Evolutionary conservation across 2,113 vertebrate species (phyloP).

Genomic region (Petrocephalus microphthalmus): DNA sequence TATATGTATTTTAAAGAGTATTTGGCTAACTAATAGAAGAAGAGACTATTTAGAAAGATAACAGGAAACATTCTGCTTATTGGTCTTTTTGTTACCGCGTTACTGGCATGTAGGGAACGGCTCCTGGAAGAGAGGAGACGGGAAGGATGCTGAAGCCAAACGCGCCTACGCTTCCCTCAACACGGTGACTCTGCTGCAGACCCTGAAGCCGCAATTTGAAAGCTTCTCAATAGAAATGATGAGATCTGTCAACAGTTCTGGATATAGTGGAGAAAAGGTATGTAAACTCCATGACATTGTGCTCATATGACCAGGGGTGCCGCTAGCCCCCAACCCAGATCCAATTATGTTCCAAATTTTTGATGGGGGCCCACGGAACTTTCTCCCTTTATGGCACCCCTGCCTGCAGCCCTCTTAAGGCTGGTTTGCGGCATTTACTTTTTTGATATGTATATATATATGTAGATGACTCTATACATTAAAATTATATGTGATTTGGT

Average conservation of each 20-base stretch:
- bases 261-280: slow-evolving; percentile 78
- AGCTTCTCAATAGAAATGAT: slow-evolving; percentile 89
- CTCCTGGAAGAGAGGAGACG: slow-evolving; percentile 90
- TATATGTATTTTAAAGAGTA: background rate
- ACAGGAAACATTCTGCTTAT: background rate
- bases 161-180: slow-evolving; percentile 83
- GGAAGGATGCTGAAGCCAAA: slow-evolving; percentile 80
- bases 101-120: slow-evolving; percentile 72
- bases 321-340: background rate
- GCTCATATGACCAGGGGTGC: background rate
- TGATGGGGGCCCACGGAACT: too few species aligned
- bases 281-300: slow-evolving; percentile 51
- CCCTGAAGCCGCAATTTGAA: slow-evolving; percentile 89
- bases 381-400: background rate
- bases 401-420: background rate
- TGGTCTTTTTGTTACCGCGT: slow-evolving; percentile 4
- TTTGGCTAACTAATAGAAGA: background rate
- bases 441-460: background rate
- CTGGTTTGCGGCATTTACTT: background rate
- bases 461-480: background rate
- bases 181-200: slow-evolving; percentile 85
- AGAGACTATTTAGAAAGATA: background rate
- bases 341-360: background rate
- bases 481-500: background rate
- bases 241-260: slow-evolving; percentile 70